Conservation (phyloP, 2,888 invertebrate species). For the Heliconius charithonia region DNA sequence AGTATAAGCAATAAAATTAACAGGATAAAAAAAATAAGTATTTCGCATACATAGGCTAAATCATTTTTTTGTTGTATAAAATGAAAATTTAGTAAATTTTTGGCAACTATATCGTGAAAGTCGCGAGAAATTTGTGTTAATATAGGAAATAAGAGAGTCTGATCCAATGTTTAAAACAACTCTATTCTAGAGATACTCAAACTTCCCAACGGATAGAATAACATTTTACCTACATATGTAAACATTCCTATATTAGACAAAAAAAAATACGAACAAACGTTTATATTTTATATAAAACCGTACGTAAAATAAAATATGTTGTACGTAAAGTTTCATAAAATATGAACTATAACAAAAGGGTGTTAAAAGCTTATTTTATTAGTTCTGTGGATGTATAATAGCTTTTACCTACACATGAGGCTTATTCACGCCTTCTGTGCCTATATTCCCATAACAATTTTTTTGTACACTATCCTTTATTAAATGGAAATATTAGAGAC, state of each 20-base stretch:
- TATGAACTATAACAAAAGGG: constrained; percentile 25
- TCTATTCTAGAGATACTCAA: neutral
- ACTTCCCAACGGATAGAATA: neutral
- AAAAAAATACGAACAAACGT: constrained; percentile 5
- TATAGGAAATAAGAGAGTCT: neutral
- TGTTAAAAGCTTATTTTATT: constrained; percentile 31
- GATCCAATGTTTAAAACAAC: neutral
- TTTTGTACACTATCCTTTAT: neutral
- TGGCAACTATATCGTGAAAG: neutral
- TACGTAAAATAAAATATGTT: constrained; percentile 11
- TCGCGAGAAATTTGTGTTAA: neutral
- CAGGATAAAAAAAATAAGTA: neutral
- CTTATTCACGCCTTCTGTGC: constrained; percentile 19
- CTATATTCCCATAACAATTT: constrained; percentile 5
- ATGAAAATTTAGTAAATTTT: neutral
- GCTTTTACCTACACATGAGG: constrained; percentile 31
- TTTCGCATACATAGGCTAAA: neutral
- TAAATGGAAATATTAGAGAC: neutral
- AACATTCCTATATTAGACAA: neutral
- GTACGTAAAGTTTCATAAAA: constrained; percentile 23
- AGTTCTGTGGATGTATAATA: constrained; percentile 29
- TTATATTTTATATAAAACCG: constrained; percentile 12
- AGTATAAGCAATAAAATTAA: neutral
- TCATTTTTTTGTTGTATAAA: too few species aligned
- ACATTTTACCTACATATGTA: neutral